A percentile compares a stretch with the other conserved stretches of the same genome.
phyloP scores from a whole-genome alignment of 2,113 vertebrate species.

The Hippocampus zosterae region DNA sequence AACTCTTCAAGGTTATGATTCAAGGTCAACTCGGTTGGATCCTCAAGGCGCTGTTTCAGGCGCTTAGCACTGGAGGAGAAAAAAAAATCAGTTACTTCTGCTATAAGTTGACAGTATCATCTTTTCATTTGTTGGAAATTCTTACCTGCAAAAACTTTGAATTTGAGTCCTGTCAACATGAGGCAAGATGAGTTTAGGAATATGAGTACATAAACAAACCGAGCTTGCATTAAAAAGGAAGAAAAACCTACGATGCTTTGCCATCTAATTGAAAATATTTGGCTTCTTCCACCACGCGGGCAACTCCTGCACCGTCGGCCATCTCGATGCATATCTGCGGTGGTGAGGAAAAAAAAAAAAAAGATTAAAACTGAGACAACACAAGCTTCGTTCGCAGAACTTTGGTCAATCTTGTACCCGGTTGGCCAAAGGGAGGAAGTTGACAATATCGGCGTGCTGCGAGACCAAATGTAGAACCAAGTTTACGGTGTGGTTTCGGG shows the following conservation, averaged over 20 bases:
- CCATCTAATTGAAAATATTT: neutral
- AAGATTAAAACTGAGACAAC: neutral
- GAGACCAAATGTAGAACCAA: slow-evolving; percentile 15
- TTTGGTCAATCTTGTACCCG: slow-evolving; percentile 25
- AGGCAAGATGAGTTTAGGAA: neutral
- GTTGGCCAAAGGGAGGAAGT: slow-evolving; percentile 48
- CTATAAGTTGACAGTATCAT: neutral
- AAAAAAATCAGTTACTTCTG: neutral
- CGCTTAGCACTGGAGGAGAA: slow-evolving; percentile 29
- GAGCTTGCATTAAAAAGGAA: neutral
- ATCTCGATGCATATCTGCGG: slow-evolving; percentile 48
- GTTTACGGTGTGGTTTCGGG: neutral
- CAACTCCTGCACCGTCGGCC: neutral
- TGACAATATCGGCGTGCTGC: slow-evolving; percentile 9
- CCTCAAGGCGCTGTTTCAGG: slow-evolving; percentile 19
- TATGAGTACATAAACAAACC: neutral
- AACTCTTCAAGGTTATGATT: neutral
- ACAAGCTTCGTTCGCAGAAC: neutral
- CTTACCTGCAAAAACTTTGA: slow-evolving; percentile 26
- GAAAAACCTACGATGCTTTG: neutral
- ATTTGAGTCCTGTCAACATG: slow-evolving; percentile 15
- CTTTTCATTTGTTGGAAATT: neutral
- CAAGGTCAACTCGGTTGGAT: accelerated
- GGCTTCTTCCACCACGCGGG: slow-evolving; percentile 11
- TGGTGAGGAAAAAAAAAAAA: neutral